phyloP scores from a whole-genome alignment of 2,113 vertebrate genomes.

The Psittacara wagleri region DNA sequence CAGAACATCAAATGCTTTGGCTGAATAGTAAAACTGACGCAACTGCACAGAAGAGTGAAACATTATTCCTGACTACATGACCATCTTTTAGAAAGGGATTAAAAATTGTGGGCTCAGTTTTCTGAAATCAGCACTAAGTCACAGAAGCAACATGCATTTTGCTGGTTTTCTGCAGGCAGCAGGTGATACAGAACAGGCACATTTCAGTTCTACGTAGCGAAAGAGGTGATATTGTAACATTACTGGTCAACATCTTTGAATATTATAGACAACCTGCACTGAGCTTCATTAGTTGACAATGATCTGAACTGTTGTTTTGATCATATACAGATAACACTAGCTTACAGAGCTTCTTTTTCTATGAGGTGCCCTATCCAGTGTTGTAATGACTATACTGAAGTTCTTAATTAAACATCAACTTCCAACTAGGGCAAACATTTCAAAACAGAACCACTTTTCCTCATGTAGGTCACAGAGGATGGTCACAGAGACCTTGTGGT shows the following conservation, averaged over 20 bases:
- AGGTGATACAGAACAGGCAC: neutral
- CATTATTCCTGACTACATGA: neutral
- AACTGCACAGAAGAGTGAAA: constrained; percentile 81
- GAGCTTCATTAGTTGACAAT: neutral
- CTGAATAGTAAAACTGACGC: constrained; percentile 96
- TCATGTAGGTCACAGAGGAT: neutral
- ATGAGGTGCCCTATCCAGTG: neutral
- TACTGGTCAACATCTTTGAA: neutral
- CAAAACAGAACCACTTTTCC: neutral
- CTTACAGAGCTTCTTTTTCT: neutral
- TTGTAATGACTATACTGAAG: neutral
- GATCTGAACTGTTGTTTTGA: neutral
- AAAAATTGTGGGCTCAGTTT: neutral
- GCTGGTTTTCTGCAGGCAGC: neutral
- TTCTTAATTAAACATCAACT: neutral
- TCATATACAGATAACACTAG: neutral
- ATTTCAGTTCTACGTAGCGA: neutral
- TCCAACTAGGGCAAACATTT: neutral
- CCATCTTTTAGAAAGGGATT: neutral
- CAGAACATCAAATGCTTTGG: constrained; percentile 93
- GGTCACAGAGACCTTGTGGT: neutral
- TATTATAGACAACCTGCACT: neutral
- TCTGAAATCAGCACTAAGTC: neutral
- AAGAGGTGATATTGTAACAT: neutral
- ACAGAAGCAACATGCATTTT: neutral